Conservation (phyloP, 2,888 invertebrate species). For the Penaeus monodon region DNA sequence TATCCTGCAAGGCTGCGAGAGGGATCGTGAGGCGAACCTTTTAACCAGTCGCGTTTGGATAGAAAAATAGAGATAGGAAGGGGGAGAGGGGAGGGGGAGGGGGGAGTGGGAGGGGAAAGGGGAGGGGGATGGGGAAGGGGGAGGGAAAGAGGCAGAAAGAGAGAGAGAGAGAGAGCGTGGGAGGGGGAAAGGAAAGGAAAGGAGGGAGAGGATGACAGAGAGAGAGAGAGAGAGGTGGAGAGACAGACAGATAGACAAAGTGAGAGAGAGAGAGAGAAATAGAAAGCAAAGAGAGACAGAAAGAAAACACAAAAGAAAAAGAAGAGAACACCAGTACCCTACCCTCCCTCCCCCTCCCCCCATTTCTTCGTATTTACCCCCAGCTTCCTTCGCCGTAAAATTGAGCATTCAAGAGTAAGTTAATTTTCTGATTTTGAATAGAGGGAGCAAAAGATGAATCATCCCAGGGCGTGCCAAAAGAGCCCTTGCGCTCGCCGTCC, state of each 20-base stretch:
- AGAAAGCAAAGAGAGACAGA: too few relatives aligned
- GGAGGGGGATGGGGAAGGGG: background rate
- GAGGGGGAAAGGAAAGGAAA: background rate
- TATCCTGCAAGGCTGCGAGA: too few relatives aligned
- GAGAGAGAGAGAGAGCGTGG: background rate
- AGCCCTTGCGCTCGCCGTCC: too few relatives aligned
- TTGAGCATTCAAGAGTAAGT: slow-evolving; percentile 43
- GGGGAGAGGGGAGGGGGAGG: background rate
- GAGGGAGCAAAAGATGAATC: slow-evolving; percentile 41
- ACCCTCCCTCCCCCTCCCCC: too few relatives aligned
- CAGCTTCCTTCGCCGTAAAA: background rate
- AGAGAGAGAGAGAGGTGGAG: background rate
- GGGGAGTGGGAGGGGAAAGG: background rate
- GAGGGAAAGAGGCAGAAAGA: background rate
- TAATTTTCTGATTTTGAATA: slow-evolving; percentile 50
- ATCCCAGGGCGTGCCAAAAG: too few relatives aligned
- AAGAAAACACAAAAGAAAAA: too few relatives aligned
- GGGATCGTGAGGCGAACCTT: too few relatives aligned
- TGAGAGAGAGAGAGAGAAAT: background rate
- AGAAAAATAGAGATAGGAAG: background rate
- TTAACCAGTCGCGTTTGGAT: background rate
- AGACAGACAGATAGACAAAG: background rate
- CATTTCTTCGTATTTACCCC: too few relatives aligned
- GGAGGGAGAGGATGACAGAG: background rate
- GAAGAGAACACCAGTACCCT: too few relatives aligned